These are phyloP conservation scores for Pollicipes pollicipes DNA, from an alignment of 1,140 invertebrate species.

Conservation along the genomic window DNA sequence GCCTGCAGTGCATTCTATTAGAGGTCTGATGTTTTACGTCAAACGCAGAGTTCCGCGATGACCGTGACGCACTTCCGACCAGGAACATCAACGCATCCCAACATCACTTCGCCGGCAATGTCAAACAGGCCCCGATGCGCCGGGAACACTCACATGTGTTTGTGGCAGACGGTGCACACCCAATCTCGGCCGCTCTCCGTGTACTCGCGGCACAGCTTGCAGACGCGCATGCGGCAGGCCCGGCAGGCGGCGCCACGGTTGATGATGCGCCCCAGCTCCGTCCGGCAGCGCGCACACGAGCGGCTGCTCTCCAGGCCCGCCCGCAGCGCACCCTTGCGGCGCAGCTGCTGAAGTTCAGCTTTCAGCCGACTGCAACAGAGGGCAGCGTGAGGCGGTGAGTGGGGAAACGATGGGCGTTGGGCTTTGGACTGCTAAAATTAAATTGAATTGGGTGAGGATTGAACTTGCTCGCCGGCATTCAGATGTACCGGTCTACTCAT, in stretches of 20 bases:
- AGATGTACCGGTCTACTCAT: no score
- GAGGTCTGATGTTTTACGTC: no score
- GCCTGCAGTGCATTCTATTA: no score
- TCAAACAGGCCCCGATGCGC: no score
- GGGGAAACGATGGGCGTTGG: no score
- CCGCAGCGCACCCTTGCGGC: conserved; percentile 17
- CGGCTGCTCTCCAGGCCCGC: conserved; percentile 22
- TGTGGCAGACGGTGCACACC: conserved; percentile 53
- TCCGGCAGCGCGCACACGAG: conserved; percentile 46
- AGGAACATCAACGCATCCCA: no score
- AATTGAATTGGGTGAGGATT: no score
- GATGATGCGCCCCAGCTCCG: conserved; percentile 49
- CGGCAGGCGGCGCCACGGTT: conserved; percentile 51
- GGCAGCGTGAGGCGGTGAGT: background rate
- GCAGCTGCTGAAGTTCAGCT: conserved; percentile 16
- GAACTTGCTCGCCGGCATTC: no score
- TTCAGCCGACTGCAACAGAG: conserved; percentile 16
- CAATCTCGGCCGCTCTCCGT: conserved; percentile 40
- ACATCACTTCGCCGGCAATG: no score
- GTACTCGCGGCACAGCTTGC: conserved; percentile 50
- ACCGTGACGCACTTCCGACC: no score
- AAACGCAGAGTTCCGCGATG: no score
- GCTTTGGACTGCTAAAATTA: no score
- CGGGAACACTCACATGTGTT: conserved; percentile 44
- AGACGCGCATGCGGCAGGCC: conserved; percentile 47